Conservation (phyloP, 2,113 vertebrate genomes). For the Anseranas semipalmata region DNA sequence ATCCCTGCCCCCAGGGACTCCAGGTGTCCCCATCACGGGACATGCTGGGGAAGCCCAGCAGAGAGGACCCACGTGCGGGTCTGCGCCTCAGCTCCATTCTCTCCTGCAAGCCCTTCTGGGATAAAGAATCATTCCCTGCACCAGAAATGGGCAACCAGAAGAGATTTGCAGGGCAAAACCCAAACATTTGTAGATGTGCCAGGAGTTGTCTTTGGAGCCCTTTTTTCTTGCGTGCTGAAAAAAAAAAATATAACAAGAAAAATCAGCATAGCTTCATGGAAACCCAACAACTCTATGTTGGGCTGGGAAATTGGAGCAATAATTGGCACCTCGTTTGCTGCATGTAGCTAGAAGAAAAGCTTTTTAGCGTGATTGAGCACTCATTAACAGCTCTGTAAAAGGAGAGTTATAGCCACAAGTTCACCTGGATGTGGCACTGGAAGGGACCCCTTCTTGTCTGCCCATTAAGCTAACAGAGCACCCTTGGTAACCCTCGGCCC, state of each 20-base stretch:
- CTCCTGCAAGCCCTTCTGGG: not conserved
- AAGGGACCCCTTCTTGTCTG: not conserved
- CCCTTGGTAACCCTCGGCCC: not conserved
- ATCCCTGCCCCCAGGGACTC: not conserved
- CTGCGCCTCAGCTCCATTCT: not conserved
- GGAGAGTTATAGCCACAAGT: not conserved
- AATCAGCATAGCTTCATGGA: not conserved
- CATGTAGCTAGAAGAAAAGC: not conserved
- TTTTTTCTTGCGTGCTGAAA: not conserved
- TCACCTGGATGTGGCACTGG: not conserved
- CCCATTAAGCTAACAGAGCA: not conserved
- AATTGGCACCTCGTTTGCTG: not conserved
- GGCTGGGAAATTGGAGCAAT: not conserved
- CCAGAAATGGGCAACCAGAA: rapidly evolving
- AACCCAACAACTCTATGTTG: not conserved
- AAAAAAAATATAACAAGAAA: not conserved
- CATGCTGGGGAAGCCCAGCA: not conserved
- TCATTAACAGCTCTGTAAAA: not conserved
- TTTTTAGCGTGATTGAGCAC: not conserved
- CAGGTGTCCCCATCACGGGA: not conserved
- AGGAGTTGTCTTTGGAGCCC: rapidly evolving
- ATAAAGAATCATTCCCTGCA: not conserved
- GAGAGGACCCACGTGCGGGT: rapidly evolving
- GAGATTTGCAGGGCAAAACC: not conserved
- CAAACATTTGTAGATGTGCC: rapidly evolving